Conservation (phyloP, 92 coral and sea anemone species). For the Phenganax subtilis region DNA sequence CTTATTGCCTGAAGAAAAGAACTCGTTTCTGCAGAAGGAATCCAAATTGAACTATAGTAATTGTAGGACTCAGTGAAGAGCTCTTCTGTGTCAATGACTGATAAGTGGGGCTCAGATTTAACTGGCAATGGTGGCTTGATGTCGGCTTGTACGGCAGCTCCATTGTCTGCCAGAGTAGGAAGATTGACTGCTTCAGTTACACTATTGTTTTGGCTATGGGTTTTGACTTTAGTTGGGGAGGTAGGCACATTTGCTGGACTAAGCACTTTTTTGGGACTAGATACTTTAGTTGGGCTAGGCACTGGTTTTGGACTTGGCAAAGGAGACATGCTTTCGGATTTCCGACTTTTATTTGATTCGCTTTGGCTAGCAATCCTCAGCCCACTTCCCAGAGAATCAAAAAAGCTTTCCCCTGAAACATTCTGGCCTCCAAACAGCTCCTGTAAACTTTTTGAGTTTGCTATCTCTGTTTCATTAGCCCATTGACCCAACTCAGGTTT, state of each 20-base stretch:
- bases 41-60: slow-evolving; percentile 1
- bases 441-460: slow-evolving; percentile 22
- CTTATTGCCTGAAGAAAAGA: slow-evolving; percentile 25
- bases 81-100: not conserved
- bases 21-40: slow-evolving; percentile 17
- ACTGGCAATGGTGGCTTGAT: not conserved
- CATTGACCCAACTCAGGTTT: slow-evolving; percentile 63
- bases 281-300: too few species aligned
- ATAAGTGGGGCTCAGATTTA: not conserved
- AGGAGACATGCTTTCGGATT: not conserved
- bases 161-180: not conserved
- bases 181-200: not conserved
- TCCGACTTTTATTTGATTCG: not conserved
- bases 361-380: not conserved
- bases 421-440: slow-evolving; percentile 41
- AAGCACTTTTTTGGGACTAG: too few species aligned
- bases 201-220: not conserved
- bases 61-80: not conserved
- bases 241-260: too few species aligned
- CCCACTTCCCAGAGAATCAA: slow-evolving; percentile 65
- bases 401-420: slow-evolving; percentile 70
- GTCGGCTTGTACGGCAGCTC: not conserved
- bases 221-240: not conserved
- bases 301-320: not conserved
- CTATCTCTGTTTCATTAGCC: slow-evolving; percentile 21